Conservation (phyloP, 2,797 vertebrate species). For the Sebastes flavidus region DNA sequence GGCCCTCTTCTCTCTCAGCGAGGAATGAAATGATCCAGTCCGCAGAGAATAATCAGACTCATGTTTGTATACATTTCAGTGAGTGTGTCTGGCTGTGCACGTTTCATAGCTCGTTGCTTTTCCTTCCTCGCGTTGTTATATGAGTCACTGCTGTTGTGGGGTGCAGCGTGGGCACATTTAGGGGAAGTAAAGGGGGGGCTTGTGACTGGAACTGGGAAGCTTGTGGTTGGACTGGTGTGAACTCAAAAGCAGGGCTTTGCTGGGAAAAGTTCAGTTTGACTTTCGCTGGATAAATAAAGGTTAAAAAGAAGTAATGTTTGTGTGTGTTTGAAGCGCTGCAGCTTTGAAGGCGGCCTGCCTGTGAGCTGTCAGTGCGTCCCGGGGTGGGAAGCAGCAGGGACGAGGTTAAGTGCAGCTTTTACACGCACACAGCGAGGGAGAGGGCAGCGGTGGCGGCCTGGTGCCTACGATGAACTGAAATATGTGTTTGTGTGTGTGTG, state of each 20-base stretch:
- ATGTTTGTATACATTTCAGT: conserved; percentile 70
- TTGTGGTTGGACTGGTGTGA: not conserved
- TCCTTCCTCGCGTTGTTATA: conserved; percentile 51
- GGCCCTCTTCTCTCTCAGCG: not conserved
- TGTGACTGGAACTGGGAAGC: not conserved
- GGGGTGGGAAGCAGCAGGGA: conserved; percentile 22
- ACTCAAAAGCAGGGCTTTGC: conserved; percentile 8
- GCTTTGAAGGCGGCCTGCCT: conserved; percentile 67
- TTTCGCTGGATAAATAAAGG: conserved; percentile 58
- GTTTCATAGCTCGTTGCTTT: conserved; percentile 75
- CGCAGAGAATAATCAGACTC: conserved; percentile 71
- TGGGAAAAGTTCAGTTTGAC: conserved; percentile 49
- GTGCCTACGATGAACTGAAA: conserved; percentile 45
- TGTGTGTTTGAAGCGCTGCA: conserved; percentile 48
- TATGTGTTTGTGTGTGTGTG: conserved; percentile 21
- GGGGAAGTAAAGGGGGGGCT: not conserved
- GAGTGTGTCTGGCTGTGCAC: conserved; percentile 42
- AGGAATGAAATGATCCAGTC: conserved; percentile 62
- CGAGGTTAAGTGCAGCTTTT: conserved; percentile 69
- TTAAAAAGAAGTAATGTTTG: conserved; percentile 35
- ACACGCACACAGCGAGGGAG: conserved; percentile 14
- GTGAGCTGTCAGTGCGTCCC: conserved; percentile 63
- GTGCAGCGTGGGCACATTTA: not conserved
- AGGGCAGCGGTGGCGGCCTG: conserved; percentile 40
- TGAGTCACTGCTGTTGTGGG: conserved; percentile 47